Evolutionary conservation across 1,140 invertebrate species (phyloP).

Genomic region (Ceratosolen solmsi): DNA sequence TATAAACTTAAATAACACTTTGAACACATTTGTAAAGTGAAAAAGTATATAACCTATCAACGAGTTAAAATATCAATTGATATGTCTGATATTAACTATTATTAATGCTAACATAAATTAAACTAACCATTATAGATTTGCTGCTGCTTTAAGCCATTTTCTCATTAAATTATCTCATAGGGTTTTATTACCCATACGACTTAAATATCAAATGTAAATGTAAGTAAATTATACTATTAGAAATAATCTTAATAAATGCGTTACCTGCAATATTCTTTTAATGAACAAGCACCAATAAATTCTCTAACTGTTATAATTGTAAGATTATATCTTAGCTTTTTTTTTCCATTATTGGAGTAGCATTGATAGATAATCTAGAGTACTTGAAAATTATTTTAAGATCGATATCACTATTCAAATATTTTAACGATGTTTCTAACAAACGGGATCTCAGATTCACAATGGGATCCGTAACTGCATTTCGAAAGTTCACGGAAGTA

Average conservation of each 20-base stretch:
- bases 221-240: neutral
- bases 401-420: conserved; percentile 23
- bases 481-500: neutral
- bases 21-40: too few species aligned
- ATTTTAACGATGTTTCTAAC: conserved; percentile 2
- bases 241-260: neutral
- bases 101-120: neutral
- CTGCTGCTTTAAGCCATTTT: neutral
- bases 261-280: neutral
- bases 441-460: neutral
- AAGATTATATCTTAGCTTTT: neutral
- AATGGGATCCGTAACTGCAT: neutral
- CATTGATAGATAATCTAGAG: conserved; percentile 21
- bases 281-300: neutral
- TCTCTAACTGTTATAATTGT: neutral
- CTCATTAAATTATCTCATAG: neutral
- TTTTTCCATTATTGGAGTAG: conserved; percentile 12
- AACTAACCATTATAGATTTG: too few species aligned
- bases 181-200: neutral
- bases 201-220: neutral
- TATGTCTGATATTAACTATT: neutral
- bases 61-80: too few species aligned
- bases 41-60: too few species aligned
- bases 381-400: neutral
- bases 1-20: too few species aligned